Base-by-base conservation (phyloP, 1,140 invertebrate genomes). In the Myzus persicae region DNA sequence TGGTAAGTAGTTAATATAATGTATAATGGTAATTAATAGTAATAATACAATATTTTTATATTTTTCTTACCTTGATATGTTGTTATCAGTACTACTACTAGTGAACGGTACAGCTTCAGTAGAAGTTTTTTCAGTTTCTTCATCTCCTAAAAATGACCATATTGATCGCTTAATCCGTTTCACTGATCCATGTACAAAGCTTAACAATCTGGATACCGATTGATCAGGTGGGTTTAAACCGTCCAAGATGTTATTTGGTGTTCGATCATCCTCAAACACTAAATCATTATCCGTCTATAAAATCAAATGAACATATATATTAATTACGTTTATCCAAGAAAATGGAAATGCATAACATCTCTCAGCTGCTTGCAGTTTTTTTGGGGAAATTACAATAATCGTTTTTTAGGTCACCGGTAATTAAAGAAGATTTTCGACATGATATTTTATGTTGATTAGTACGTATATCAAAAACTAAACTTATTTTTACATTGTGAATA, bases 281-380 rank as follows among this genome's bases (percentile, higher is more conserved):
- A 92, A 82, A 82, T 92, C 91, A 38, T 82, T 82, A 48, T 92
- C 91, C 59, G 91, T 40, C 91, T 92, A 36, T 36, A 81, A 82
- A 82, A 91, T 44, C 22, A 54, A 90, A 67, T 31, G 3, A 40
- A 40, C 40, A 59, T 20, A 22, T 48, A 36, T 22, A 89, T 36
- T 48, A 51, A 38, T 51, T 9, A 88, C 6, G 36, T 36, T 46
- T 44, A 11, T 44, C 24, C 9, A 31, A 82, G 14, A 59, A 59
- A 59, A 59, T 59, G 26, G 26, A 59, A 59, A 59, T 31, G 11
- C 31, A 14, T 59, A 59, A 59, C 54, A 31, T 9, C 26, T n/a
- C n/a, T n/a, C 54, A 59, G 51, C 51, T 67, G 8, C 4, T 26
- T 4, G 20, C 54, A 59, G 7, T 31, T 59, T 59, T 59, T 59